Base-by-base conservation (phyloP, 2,797 vertebrate genomes). In the Poecilia gillii region DNA sequence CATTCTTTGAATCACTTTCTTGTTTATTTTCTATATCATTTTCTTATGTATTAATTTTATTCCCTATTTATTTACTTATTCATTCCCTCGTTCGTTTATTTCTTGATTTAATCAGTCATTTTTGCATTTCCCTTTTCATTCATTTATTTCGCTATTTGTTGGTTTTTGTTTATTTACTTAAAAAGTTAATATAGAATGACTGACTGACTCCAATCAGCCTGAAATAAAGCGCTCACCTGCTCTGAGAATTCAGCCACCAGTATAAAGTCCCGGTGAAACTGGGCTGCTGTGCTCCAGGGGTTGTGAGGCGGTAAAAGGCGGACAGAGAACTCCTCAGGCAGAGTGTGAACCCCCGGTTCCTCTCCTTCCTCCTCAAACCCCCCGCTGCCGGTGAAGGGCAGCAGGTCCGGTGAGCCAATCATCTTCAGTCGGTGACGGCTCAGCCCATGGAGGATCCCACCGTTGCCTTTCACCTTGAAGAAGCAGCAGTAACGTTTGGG, bases 231-330 rank as follows among this genome's bases (percentile, higher is more conserved):
- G 74, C 85, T 94, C 84, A 99, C 98, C 94, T 99, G 97, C 86
- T 99, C 99, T 0, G 98, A 99, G 94, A 99, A 99, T 76, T 99
- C 98, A 0, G 98, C 97, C 94, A 99, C 97, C 76, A 99, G 96
- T 51, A 99, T 97, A 92, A 99, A 99, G 90, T 99, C 99, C 74
- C 96, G 92, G 49, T 92, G 92, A 79, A 99, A 99, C 83, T 93
- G 96, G 77, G 97, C 96, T 20, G 94, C 81, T 90, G 93, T 93
- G 87, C 91, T 94, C 98, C 98, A 99, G 4, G 98, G 98, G 83
- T 97, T 95, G 20, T 92, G 45, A 0, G 95, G 89, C 0, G 97
- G 94, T 16, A 94, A 90, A 0, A 96, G 95, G 0, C 97, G 97
- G 66, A 98, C 95, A 0, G 96, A 97, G 55, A 98, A 95, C 72